phyloP scores from a whole-genome alignment of 2,113 vertebrate genomes.

The Oenanthe melanoleuca region DNA sequence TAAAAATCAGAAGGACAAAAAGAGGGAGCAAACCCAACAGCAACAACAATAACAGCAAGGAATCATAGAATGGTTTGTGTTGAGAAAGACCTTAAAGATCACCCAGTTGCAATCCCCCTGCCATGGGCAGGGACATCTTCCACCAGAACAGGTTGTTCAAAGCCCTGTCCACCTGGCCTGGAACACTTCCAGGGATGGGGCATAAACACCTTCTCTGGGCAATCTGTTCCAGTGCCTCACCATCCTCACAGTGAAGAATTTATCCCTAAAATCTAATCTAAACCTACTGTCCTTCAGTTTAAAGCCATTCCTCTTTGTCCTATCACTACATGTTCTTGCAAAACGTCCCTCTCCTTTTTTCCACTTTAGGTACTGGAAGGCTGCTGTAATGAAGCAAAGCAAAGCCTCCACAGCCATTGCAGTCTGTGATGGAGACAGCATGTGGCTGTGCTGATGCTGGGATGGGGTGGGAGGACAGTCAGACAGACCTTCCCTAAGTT shows the following conservation, averaged over 20 bases:
- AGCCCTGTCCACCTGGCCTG: background rate
- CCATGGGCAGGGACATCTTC: background rate
- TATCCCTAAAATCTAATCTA: background rate
- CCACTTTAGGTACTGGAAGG: background rate
- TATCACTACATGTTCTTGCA: background rate
- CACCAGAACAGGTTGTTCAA: background rate
- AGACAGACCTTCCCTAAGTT: constrained; percentile 3
- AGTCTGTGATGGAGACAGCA: background rate
- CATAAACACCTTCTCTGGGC: background rate
- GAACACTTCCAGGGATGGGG: background rate
- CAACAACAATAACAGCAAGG: background rate
- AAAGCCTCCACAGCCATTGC: background rate
- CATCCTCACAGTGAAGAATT: background rate
- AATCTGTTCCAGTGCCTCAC: background rate
- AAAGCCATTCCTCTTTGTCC: background rate
- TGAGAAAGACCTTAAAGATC: background rate
- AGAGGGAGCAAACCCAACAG: background rate
- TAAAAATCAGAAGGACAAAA: background rate
- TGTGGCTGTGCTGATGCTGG: background rate
- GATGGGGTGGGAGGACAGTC: background rate
- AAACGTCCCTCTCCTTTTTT: background rate
- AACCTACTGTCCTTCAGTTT: background rate
- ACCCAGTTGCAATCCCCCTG: background rate
- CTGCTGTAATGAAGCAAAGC: background rate
- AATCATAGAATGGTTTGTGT: background rate